Percentiles rank a stretch among this genome's conserved stretches.
phyloP scores from a whole-genome alignment of 2,888 invertebrate genomes.

The Parascotia fuliginaria region DNA sequence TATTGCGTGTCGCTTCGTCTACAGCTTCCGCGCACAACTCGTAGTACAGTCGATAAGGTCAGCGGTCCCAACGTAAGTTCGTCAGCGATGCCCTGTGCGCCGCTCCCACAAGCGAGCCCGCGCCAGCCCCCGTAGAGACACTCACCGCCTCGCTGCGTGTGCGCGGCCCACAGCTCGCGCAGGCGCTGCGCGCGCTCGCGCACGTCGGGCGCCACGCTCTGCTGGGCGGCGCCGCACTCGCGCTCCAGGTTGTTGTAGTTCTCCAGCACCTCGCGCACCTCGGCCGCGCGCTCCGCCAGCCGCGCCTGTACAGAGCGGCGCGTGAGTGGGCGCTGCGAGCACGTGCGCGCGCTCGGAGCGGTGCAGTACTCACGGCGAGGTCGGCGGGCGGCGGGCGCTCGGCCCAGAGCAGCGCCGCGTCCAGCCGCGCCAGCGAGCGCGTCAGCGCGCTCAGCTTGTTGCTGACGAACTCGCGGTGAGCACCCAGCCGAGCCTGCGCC shows the following conservation, averaged over 20 bases:
- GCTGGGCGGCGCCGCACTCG: slow-evolving; percentile 68
- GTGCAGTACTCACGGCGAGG: slow-evolving; percentile 12
- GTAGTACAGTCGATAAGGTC: too few relatives aligned
- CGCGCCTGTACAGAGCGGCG: slow-evolving; percentile 54
- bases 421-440: slow-evolving; percentile 83
- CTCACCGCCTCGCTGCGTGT: slow-evolving; percentile 8
- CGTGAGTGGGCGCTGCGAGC: neutral
- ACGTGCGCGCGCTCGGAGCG: neutral
- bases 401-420: slow-evolving; percentile 66
- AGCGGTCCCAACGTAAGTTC: too few relatives aligned
- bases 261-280: slow-evolving; percentile 87
- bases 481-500: slow-evolving; percentile 75
- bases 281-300: slow-evolving; percentile 84
- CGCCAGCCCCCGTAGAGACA: slow-evolving; percentile 5
- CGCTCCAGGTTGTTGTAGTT: slow-evolving; percentile 88
- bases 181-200: slow-evolving; percentile 80
- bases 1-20: too few relatives aligned
- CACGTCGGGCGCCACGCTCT: slow-evolving; percentile 55
- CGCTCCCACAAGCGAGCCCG: slow-evolving; percentile 21
- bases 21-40: too few relatives aligned
- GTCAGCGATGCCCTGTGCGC: slow-evolving; percentile 20
- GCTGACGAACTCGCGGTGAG: slow-evolving; percentile 84
- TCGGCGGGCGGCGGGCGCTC: slow-evolving; percentile 18
- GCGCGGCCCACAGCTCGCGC: slow-evolving; percentile 82
- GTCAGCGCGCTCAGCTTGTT: slow-evolving; percentile 85